Conservation (phyloP, 30 jellyfish, hydroid and myxozoan genomes). For the Aurelia aurita complex sp. Pacific region DNA sequence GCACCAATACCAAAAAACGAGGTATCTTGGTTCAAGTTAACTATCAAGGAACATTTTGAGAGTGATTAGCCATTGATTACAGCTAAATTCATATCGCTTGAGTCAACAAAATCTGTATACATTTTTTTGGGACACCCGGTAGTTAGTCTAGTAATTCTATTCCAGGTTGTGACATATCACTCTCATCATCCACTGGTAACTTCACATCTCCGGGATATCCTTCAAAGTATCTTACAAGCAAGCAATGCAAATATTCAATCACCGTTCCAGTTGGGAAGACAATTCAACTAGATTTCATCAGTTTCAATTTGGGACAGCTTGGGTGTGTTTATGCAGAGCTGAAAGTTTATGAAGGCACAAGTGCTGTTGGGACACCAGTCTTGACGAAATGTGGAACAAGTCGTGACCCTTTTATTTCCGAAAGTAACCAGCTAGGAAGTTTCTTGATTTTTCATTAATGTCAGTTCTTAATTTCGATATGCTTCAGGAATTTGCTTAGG, state of each 20-base stretch:
- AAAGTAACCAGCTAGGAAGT: slow-evolving; percentile 7
- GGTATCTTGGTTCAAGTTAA: too few relatives aligned
- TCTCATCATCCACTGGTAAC: not conserved
- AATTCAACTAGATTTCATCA: slow-evolving; percentile 14
- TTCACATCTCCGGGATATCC: slow-evolving; percentile 37
- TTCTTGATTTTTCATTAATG: too few relatives aligned
- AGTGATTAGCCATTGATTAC: too few relatives aligned
- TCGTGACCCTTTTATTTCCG: slow-evolving; percentile 4
- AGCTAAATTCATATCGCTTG: too few relatives aligned
- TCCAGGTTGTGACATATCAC: slow-evolving; percentile 7
- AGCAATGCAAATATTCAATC: slow-evolving; percentile 21
- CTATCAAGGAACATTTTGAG: too few relatives aligned
- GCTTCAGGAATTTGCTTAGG: too few relatives aligned
- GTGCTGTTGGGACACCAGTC: not conserved
- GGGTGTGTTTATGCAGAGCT: slow-evolving; percentile 36
- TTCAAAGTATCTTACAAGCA: not conserved
- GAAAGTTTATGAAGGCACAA: slow-evolving; percentile 27
- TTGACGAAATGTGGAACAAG: slow-evolving; percentile 13
- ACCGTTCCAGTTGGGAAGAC: slow-evolving; percentile 8
- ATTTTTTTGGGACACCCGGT: too few relatives aligned
- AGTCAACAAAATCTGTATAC: too few relatives aligned
- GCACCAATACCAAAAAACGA: too few relatives aligned
- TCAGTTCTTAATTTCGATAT: too few relatives aligned
- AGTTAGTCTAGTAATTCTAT: too few relatives aligned
- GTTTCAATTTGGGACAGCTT: slow-evolving; percentile 16